Evolutionary conservation across 2,113 vertebrate species (phyloP).

Genomic region (Leucopsar rothschildi): DNA sequence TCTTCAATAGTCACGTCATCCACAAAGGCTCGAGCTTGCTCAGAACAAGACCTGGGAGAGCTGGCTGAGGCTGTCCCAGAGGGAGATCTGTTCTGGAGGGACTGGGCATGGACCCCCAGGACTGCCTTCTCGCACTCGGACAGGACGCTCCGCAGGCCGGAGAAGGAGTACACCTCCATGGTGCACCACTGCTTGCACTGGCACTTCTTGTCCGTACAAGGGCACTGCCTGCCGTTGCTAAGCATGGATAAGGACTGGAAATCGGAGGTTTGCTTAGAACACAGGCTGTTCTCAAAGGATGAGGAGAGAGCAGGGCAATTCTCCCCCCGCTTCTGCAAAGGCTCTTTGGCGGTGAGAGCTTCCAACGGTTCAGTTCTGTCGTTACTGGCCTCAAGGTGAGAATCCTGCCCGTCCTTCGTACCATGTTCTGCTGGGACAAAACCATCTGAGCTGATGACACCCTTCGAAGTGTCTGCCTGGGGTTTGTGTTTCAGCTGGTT

Average conservation of each 20-base stretch:
- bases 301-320: constrained; percentile 26
- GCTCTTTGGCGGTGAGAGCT: constrained; percentile 52
- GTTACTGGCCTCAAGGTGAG: constrained; percentile 70
- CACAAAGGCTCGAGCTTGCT: constrained; percentile 83
- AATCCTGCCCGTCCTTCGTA: constrained; percentile 59
- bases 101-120: constrained; percentile 44
- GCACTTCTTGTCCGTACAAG: constrained; percentile 64
- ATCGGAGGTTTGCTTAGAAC: constrained; percentile 75
- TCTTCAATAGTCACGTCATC: constrained; percentile 99
- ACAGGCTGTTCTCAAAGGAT: constrained; percentile 63
- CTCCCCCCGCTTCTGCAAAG: constrained; percentile 49
- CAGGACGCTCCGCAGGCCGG: constrained; percentile 78
- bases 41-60: constrained; percentile 79
- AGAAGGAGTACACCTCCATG: constrained; percentile 80
- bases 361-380: constrained; percentile 63
- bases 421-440: constrained; percentile 69
- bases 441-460: constrained; percentile 43
- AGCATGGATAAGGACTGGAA: constrained; percentile 88
- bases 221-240: constrained; percentile 63
- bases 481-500: constrained; percentile 84
- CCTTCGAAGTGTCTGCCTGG: constrained; percentile 73
- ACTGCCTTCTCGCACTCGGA: constrained; percentile 74
- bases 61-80: not conserved
- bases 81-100: constrained; percentile 40
- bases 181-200: constrained; percentile 64